Evolutionary conservation across 1,140 invertebrate species (phyloP), one percentile per base, ranked within the genome.

Genomic region (Pygmarrhopalites habei): DNA sequence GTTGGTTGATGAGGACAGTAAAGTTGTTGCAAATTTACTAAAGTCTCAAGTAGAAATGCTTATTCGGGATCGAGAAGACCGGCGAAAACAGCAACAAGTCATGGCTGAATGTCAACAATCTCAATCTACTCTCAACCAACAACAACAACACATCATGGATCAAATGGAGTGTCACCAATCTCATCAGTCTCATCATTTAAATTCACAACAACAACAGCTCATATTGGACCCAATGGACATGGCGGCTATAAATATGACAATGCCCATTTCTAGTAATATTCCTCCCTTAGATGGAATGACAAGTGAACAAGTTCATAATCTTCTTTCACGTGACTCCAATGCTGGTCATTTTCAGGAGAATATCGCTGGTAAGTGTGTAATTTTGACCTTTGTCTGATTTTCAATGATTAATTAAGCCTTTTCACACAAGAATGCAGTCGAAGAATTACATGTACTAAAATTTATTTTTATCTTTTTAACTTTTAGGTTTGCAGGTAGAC

Each of bases 1-100:
- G 62, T 91, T 94, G 69, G 84, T 89, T 62, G 90, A 93, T 74
- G 91, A 94, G 74, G 93, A 98, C 75, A 86, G 89, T 0, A 83
- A 90, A 71, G 86, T 88, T 47, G 90, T 95, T 3, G 85, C 86
- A 49, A 90, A 91, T 72, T 83, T 96, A 76, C 82, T 98, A 25
- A 87, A 89, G 72, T 87, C 87, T 44, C 89, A 92, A 74, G 85
- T 94, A 43, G 79, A 77, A 51, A 78, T 78, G 53, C 77, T 87
- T 64, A 77, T 80, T 1, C 79, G 83, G 51, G 86, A 88, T 58
- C 76, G 83, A 2, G 82, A 84, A 52, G 82, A 83, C 35, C 72
- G 78, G 26, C 78, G 81, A 74, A 73, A 65, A 73, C 77, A 77
- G 77, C 77, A 72, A 75, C 76, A 55, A 44, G 28, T 65, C 51